Evolutionary conservation across 2,888 invertebrate species (phyloP), one percentile per base, ranked within the genome.

Genomic region (Tipula unca): DNA sequence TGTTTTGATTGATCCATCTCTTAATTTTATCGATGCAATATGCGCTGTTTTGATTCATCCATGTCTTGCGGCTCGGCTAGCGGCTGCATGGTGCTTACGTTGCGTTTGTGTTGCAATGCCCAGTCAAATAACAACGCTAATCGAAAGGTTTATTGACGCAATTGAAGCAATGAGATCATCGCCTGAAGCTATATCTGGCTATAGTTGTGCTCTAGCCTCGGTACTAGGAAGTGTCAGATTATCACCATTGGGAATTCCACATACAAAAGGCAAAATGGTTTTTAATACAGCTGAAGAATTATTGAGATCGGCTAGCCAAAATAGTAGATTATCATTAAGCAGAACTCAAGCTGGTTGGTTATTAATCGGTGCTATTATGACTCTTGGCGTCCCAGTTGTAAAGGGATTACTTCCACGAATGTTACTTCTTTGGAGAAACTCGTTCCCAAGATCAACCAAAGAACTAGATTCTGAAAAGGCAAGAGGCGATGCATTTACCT

Each of bases 271-370:
- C 87, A 99, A 99, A 92, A 95, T 98, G 87, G 97, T 99, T 48
- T 99, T 99, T 91, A 97, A 97, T 89, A 96, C 98, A 5, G 99
- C 99, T 0, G 99, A 99, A 91, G 99, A 99, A 89, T 91, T 99
- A 88, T 91, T 99, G 84, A 93, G 99, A 87, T 98, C 98, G 87
- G 99, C 99, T 0, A 97, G 97, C 88, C 99, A 99, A 91, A 99
- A 98, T 91, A 98, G 98, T 90, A 93, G 99, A 85, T 93, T 99
- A 86, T 98, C 99, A 0, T 93, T 98, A 87, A 97, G 98, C 88
- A 93, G 99, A 89, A 98, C 99, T 0, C 98, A 98, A 90, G 98
- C 99, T 42, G 99, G 99, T 35, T 99, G 99, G 99, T 93, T 99
- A 84, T 92, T 99, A 82, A 97, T 99, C 88, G 98, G 98, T 42